Percentiles rank a stretch among this genome's conserved stretches.
Evolutionary conservation across 1,140 invertebrate species (phyloP).

Genomic region (Nomia melanderi): DNA sequence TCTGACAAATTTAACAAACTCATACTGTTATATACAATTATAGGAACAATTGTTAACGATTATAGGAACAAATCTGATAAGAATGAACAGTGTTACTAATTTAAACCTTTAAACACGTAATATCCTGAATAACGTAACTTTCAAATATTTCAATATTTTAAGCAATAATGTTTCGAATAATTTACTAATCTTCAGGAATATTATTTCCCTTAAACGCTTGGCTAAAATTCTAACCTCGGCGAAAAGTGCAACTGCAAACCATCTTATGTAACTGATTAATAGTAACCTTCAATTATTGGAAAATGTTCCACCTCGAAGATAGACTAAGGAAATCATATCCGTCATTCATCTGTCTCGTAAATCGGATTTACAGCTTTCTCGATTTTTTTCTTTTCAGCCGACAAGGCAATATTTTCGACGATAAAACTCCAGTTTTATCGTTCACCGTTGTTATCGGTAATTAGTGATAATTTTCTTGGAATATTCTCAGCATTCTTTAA

Average conservation of each 20-base stretch:
- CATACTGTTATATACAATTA: background rate
- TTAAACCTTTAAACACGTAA: too few relatives aligned
- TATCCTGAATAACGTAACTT: too few relatives aligned
- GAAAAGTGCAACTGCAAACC: too few relatives aligned
- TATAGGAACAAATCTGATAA: too few relatives aligned
- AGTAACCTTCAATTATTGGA: too few relatives aligned
- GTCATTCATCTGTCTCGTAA: background rate
- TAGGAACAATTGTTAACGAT: background rate
- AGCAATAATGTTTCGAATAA: too few relatives aligned
- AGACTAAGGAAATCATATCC: background rate
- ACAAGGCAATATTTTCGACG: background rate
- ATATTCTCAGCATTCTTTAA: background rate
- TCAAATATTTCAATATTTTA: too few relatives aligned
- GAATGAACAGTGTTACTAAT: too few relatives aligned
- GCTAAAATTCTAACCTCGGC: too few relatives aligned
- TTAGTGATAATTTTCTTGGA: background rate
- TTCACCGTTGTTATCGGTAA: background rate
- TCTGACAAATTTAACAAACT: background rate
- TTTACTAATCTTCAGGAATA: too few relatives aligned
- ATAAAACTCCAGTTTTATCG: slow-evolving; percentile 35
- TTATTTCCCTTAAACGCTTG: too few relatives aligned
- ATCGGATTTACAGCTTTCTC: background rate
- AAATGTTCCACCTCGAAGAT: background rate
- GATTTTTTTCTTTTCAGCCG: background rate
- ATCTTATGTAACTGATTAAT: too few relatives aligned